phyloP scores from a whole-genome alignment of 2,113 vertebrate genomes.

The cat (Felis catus) region DNA sequence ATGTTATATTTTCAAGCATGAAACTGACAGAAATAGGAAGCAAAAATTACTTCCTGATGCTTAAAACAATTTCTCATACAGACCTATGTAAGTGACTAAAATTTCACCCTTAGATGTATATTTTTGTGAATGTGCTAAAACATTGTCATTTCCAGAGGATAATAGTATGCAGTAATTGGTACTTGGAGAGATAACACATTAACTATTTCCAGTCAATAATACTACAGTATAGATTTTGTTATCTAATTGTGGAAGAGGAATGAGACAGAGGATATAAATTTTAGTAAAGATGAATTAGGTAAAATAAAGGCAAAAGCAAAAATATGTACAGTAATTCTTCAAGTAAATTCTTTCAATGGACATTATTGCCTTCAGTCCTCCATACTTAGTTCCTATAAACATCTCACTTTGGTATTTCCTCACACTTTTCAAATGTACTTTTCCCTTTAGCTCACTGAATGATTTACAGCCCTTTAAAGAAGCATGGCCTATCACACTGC shows the following conservation, averaged over 20 bases:
- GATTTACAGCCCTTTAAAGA: background rate
- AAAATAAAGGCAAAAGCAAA: background rate
- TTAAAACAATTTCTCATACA: background rate
- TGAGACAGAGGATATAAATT: background rate
- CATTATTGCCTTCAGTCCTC: background rate
- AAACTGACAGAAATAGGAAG: background rate
- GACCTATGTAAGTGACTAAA: background rate
- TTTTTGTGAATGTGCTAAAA: background rate
- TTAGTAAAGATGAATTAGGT: background rate
- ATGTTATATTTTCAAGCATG: background rate
- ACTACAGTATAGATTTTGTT: background rate
- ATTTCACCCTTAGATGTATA: background rate
- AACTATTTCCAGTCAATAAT: background rate
- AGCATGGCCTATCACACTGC: background rate
- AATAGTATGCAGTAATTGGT: background rate
- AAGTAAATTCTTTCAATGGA: background rate
- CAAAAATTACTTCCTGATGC: background rate
- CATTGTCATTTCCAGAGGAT: background rate
- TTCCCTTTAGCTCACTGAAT: background rate
- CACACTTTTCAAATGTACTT: background rate
- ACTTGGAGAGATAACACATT: background rate
- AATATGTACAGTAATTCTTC: background rate
- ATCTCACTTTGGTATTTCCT: background rate
- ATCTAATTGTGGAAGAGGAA: background rate
- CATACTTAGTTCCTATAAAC: background rate